These are phyloP conservation scores for Panulirus ornatus DNA, from an alignment of 1,140 invertebrate species.

Conservation along the genomic window DNA sequence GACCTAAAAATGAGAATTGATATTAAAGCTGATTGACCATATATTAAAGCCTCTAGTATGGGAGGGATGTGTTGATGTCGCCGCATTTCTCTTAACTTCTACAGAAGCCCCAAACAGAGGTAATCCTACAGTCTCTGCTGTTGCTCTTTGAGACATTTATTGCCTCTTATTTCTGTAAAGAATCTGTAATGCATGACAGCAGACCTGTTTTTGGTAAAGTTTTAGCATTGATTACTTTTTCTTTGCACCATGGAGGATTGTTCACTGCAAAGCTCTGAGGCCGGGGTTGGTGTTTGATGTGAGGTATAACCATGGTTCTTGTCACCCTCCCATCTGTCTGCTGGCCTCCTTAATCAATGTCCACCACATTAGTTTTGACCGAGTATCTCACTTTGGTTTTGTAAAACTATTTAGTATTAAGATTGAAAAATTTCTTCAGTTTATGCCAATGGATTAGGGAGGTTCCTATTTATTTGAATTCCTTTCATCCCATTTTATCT, in stretches of 20 bases:
- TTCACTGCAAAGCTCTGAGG: constrained; percentile 68
- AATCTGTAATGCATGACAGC: constrained; percentile 45
- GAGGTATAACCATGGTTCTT: constrained; percentile 61
- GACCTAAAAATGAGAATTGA: neutral
- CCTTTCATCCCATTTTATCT: neutral
- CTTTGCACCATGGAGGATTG: constrained; percentile 71
- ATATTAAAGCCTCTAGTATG: neutral
- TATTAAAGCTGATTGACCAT: neutral
- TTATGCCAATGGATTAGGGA: constrained; percentile 27
- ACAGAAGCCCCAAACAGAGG: constrained; percentile 41
- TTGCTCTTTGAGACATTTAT: constrained; percentile 13
- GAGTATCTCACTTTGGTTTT: neutral
- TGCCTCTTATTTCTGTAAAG: neutral
- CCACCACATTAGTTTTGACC: neutral
- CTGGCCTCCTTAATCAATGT: constrained; percentile 36
- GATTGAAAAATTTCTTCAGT: too few species aligned
- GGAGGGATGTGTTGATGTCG: constrained; percentile 41
- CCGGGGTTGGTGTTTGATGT: constrained; percentile 66
- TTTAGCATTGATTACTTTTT: constrained; percentile 59
- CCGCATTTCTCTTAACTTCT: constrained; percentile 44
- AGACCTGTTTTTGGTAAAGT: constrained; percentile 35
- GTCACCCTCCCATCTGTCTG: constrained; percentile 10
- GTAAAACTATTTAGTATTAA: too few species aligned
- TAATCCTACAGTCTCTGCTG: constrained; percentile 19
- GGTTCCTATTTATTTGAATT: constrained; percentile 27